Base-by-base conservation (phyloP, 92 coral and sea anemone genomes). In the Zoanthus sansibaricus region DNA sequence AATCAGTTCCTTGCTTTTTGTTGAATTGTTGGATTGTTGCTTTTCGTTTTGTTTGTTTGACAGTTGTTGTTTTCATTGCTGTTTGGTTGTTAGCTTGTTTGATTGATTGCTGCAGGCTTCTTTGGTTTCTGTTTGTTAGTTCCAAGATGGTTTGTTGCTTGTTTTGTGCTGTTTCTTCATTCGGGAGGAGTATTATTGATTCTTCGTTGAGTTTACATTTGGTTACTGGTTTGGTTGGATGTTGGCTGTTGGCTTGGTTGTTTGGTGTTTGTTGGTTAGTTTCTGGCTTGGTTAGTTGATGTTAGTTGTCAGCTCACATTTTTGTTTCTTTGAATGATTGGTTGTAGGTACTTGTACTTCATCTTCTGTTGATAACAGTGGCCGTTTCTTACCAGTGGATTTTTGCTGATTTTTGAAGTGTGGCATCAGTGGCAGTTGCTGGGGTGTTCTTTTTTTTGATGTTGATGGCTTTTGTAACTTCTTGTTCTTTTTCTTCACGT, bases 51-150 rank as follows among this genome's bases (percentile, higher is more conserved):
- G 72, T 66, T 79, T 79, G 84, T 79, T 58, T 56, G 84, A 21
- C 49, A 48, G 74, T 55, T 79, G 84, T 21, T 79, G 73, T 79
- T 54, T 79, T 58, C 48, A 58, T 55, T 79, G 32, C 84, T 79
- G 84, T 79, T 48, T 42, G 71, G 83, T 69, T 56, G 68, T 69
- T 56, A 46, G 48, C 42, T 78, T 69, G 68, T 78, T 78, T 78
- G 31, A 21, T 59, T 59, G 68, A 59, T 59, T 14, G 68, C 68
- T 59, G 68, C 25, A 25, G 25, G 68, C 68, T 59, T 59, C 20
- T 59, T 59, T 59, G 68, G 68, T 16, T 59, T 14, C 17, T 59
- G 68, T 59, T 59, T 16, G 20, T 59, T 14, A 59, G 68, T n/a
- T 59, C 17, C 68, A 59, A 59, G 18, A 48, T 77, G 66, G 9